Evolutionary conservation across 2,888 invertebrate species (phyloP).

Genomic region (Clivina fossor): DNA sequence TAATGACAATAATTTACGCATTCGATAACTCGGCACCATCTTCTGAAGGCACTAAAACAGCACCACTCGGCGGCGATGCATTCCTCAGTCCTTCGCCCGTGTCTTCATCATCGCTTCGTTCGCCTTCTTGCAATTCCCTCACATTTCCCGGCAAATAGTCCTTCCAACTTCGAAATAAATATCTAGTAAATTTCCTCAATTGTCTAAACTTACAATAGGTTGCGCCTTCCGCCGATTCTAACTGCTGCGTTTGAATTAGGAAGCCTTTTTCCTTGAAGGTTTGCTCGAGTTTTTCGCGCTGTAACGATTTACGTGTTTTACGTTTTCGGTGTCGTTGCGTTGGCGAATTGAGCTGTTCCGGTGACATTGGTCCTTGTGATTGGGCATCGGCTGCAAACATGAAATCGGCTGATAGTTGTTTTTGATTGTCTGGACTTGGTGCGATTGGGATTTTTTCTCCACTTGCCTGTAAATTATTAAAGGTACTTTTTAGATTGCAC

Average conservation of each 20-base stretch:
- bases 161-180: constrained; percentile 90
- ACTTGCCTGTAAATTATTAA: constrained; percentile 56
- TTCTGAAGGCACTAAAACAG: no score
- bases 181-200: constrained; percentile 85
- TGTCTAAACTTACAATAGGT: constrained; percentile 93
- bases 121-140: constrained; percentile 47
- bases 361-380: constrained; percentile 16
- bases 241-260: constrained; percentile 88
- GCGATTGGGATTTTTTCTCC: constrained; percentile 57
- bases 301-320: constrained; percentile 79
- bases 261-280: constrained; percentile 93
- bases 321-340: constrained; percentile 60
- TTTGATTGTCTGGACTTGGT: constrained; percentile 40
- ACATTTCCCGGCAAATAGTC: constrained; percentile 79
- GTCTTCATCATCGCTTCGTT: constrained; percentile 37
- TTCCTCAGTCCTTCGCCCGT: no score
- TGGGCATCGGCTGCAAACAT: constrained; percentile 47
- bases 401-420: constrained; percentile 44
- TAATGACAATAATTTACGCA: no score
- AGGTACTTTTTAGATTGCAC: no score
- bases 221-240: constrained; percentile 90
- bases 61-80: no score
- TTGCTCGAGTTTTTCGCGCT: constrained; percentile 85
- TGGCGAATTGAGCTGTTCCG: constrained; percentile 37
- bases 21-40: no score